Percentiles rank a stretch among this genome's conserved stretches.
Conservation (phyloP, 2,797 vertebrate genomes). For the Notoglanidium macrostoma region DNA sequence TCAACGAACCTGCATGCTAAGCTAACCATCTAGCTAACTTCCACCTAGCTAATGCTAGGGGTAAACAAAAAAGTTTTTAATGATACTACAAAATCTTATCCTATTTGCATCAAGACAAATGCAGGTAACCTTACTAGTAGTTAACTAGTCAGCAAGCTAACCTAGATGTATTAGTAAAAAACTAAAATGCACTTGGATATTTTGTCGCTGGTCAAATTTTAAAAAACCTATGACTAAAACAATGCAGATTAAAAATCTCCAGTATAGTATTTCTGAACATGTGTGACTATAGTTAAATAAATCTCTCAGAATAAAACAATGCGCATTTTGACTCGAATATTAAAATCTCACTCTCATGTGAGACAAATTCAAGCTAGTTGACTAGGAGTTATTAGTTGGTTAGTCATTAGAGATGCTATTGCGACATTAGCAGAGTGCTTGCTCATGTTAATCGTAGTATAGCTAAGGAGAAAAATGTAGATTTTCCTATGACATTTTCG, state of each 20-base stretch:
- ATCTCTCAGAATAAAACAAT: background rate
- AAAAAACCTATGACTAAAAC: background rate
- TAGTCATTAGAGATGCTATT: background rate
- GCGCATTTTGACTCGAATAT: background rate
- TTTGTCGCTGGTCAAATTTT: background rate
- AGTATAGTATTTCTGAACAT: background rate
- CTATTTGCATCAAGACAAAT: background rate
- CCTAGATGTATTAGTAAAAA: background rate
- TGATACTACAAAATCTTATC: background rate
- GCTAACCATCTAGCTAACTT: background rate
- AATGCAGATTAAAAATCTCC: background rate
- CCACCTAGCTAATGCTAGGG: background rate
- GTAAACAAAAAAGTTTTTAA: background rate
- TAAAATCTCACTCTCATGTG: background rate
- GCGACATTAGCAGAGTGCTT: no score
- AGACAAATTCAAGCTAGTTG: background rate
- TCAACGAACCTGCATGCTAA: background rate
- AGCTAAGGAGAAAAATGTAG: background rate
- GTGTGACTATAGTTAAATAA: background rate
- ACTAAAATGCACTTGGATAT: background rate
- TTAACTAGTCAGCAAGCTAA: background rate
- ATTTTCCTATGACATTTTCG: background rate
- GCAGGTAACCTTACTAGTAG: background rate
- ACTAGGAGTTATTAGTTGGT: background rate
- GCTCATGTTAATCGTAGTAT: background rate